These are phyloP conservation scores for Arothron firmamentum DNA, from an alignment of 2,113 vertebrate species.

Conservation along the genomic window DNA sequence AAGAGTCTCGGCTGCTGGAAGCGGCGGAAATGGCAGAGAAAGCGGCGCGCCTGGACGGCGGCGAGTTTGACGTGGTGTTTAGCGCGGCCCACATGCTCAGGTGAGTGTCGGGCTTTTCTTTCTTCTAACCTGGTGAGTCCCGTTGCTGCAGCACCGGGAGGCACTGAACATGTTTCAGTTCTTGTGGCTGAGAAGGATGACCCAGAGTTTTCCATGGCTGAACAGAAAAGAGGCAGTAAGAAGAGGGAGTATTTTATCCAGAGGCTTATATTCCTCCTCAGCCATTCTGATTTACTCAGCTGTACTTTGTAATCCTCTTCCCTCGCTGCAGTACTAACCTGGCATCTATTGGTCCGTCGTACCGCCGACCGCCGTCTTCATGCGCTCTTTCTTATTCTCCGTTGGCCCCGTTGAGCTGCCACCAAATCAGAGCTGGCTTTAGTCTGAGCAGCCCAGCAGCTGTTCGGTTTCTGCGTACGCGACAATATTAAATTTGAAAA, in stretches of 20 bases:
- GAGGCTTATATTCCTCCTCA: conserved; percentile 53
- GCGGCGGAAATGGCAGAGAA: conserved; percentile 98
- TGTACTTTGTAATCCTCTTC: conserved; percentile 53
- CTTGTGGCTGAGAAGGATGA: conserved; percentile 29
- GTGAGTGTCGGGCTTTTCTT: conserved; percentile 65
- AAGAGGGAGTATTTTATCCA: conserved; percentile 59
- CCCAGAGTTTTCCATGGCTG: conserved; percentile 34
- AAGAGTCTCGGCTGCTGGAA: conserved; percentile 90
- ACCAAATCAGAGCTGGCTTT: conserved; percentile 40
- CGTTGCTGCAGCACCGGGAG: not conserved
- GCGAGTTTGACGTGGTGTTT: conserved; percentile 97
- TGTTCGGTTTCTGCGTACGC: conserved; percentile 29
- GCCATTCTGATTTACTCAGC: conserved; percentile 64
- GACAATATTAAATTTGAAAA: not conserved
- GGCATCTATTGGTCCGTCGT: conserved; percentile 49
- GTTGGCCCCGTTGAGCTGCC: conserved; percentile 11
- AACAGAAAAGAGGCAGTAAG: conserved; percentile 16
- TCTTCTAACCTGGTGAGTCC: conserved; percentile 5
- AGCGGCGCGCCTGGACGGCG: conserved; percentile 87
- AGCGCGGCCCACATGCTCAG: conserved; percentile 98
- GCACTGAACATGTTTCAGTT: conserved; percentile 8
- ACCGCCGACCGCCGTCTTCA: conserved; percentile 27
- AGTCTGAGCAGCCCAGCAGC: conserved; percentile 29
- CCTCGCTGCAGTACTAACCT: conserved; percentile 46
- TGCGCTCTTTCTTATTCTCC: conserved; percentile 14